Evolutionary conservation across 2,888 invertebrate genomes (phyloP).

Genomic region (Cryptophagus acutangulus): DNA sequence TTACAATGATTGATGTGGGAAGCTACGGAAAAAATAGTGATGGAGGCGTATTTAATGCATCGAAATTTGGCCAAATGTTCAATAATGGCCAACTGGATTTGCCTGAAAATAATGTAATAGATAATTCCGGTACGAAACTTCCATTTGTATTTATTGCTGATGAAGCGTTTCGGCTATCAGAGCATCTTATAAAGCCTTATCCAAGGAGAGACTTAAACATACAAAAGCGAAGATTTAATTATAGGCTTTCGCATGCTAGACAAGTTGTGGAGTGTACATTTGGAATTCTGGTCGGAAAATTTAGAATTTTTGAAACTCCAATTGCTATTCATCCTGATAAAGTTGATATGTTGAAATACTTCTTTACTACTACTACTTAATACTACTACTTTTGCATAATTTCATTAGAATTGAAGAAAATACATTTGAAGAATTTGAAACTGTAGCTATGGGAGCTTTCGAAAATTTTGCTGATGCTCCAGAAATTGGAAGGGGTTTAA

Average conservation of each 20-base stretch:
- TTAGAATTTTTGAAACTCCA: neutral
- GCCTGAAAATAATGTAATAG: neutral
- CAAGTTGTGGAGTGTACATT: neutral
- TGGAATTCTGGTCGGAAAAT: neutral
- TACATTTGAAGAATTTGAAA: too few relatives aligned
- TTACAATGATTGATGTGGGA: neutral
- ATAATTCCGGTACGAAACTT: neutral
- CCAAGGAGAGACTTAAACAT: neutral
- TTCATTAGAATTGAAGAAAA: neutral
- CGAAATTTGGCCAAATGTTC: neutral
- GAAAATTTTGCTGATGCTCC: too few relatives aligned
- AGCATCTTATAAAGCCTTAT: conserved; percentile 5
- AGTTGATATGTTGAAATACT: neutral
- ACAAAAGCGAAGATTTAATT: neutral
- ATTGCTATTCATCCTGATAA: neutral
- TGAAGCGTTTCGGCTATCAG: neutral
- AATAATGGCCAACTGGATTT: neutral
- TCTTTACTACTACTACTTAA: too few relatives aligned
- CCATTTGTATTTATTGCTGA: conserved; percentile 3
- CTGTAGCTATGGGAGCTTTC: too few relatives aligned
- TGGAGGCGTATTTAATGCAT: conserved; percentile 5
- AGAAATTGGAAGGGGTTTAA: too few relatives aligned
- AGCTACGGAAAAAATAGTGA: conserved; percentile 3
- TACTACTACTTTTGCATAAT: neutral
- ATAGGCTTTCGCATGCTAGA: neutral